Evolutionary conservation across 1,140 invertebrate species (phyloP), one percentile per base, ranked within the genome.

Genomic region (Pemphigus obesinymphae): DNA sequence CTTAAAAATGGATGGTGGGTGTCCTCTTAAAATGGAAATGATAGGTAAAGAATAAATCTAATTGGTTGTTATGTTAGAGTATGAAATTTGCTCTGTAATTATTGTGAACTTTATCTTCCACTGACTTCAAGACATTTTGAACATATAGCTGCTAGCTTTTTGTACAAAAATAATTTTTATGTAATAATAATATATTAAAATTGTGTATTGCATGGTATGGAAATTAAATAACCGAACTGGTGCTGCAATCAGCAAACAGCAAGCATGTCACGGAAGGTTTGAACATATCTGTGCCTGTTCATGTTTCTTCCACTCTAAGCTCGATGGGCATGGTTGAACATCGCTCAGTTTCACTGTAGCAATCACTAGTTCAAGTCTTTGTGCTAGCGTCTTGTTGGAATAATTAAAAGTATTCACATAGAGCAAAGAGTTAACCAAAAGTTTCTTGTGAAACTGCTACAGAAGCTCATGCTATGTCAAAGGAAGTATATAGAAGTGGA

Each of bases 391-490:
- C n/a, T 29, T 4, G 55, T 34, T 4, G 7, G 15, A 31, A 34
- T n/a, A 58, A 29, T 50, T 20, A 50, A 50, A 17, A 20, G n/a
- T 50, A 20, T 20, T 20, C 20, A n/a, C 1, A 50, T 5, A 20
- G 15, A 50, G 48, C 3, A 50, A 50, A 0, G n/a, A 23, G 53
- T 78, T 82, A 84, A 83, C 80, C 83, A 83, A 61, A 75, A 75
- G 8, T 78, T 78, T 55, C 48, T 78, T 55, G 29, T 55, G 31
- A 55, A 58, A 78, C 26, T 50, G n/a, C 3, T 53, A 31, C 26
- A 23, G 13, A 78, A 31, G 81, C 83, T 76, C 8, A 53, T 29
- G 3, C 0, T n/a, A n/a, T n/a, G n/a, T 6, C 55, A 55, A 34
- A 31, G 7, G 20, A 53, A 53, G 31, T 78, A 11, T 78, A 78